Percentiles rank a stretch among this genome's conserved stretches.
phyloP scores from a whole-genome alignment of 2,888 invertebrate species.

The Meloe dianella region DNA sequence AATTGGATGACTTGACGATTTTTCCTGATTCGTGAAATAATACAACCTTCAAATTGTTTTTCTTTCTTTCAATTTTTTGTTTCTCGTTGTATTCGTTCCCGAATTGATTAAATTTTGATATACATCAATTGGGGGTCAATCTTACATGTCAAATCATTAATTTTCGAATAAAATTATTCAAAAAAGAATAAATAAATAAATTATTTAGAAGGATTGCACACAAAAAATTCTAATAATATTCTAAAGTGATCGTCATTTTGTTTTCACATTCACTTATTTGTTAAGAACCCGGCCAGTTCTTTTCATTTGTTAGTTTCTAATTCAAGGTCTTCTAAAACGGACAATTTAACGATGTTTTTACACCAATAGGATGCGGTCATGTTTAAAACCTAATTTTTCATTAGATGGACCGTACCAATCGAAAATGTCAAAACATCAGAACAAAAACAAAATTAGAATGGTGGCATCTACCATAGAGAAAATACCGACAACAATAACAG shows the following conservation, averaged over 20 bases:
- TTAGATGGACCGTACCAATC: background rate
- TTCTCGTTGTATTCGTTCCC: background rate
- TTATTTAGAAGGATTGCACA: too few species aligned
- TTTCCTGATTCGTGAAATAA: conserved; percentile 1
- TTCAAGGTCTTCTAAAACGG: conserved; percentile 47
- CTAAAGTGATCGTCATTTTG: conserved; percentile 6
- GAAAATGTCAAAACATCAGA: background rate
- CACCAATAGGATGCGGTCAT: conserved; percentile 19
- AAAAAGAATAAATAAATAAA: too few species aligned
- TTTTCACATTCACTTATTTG: conserved; percentile 10
- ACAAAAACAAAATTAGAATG: background rate
- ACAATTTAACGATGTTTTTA: conserved; percentile 29
- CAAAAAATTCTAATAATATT: too few species aligned
- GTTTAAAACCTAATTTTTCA: background rate
- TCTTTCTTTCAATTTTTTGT: background rate
- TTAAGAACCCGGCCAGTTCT: conserved; percentile 23
- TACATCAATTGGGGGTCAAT: too few species aligned
- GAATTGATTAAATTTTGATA: too few species aligned
- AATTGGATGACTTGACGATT: conserved; percentile 3
- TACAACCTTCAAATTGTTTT: background rate
- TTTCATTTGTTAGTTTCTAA: conserved; percentile 46
- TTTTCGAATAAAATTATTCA: background rate
- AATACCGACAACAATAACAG: background rate
- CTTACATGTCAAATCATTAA: background rate
- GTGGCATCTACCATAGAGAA: background rate